Evolutionary conservation across 2,797 vertebrate species (phyloP).

Genomic region (Amniataba percoides): DNA sequence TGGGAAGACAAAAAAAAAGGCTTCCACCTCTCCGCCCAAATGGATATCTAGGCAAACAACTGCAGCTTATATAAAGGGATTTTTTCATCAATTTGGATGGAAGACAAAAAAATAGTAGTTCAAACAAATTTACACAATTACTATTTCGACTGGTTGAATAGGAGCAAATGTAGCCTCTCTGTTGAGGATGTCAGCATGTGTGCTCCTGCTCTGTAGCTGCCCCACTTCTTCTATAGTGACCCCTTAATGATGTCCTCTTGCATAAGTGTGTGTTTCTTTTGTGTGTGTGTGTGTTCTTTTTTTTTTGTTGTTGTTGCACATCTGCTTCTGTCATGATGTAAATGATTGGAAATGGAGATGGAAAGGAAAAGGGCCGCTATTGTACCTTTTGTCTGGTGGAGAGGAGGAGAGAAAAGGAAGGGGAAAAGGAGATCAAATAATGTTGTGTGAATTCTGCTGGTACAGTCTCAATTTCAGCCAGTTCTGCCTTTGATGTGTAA

Average conservation of each 20-base stretch:
- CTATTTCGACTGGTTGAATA: neutral
- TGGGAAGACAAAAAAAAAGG: neutral
- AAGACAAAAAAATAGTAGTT: neutral
- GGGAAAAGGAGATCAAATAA: constrained; percentile 30
- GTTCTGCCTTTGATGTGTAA: constrained; percentile 50
- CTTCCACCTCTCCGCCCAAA: neutral
- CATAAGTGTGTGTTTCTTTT: neutral
- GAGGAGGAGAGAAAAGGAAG: neutral
- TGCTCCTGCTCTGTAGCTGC: constrained; percentile 13
- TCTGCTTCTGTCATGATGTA: neutral
- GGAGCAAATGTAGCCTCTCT: neutral
- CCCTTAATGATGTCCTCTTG: constrained; percentile 48
- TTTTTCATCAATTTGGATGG: neutral
- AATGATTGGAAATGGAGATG: constrained; percentile 12
- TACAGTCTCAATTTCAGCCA: constrained; percentile 11
- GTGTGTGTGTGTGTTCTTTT: too few species aligned
- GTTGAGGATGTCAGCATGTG: constrained; percentile 6
- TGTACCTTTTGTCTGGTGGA: constrained; percentile 21
- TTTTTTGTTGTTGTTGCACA: neutral
- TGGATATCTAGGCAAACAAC: constrained; percentile 1
- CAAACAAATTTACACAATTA: neutral
- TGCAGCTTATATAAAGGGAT: neutral
- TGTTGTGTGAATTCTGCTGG: neutral
- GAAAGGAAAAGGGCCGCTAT: constrained; percentile 13
- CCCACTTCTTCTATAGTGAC: constrained; percentile 9